These are phyloP conservation scores for Leistus spinibarbis DNA, from an alignment of 2,888 invertebrate species.

Conservation along the genomic window DNA sequence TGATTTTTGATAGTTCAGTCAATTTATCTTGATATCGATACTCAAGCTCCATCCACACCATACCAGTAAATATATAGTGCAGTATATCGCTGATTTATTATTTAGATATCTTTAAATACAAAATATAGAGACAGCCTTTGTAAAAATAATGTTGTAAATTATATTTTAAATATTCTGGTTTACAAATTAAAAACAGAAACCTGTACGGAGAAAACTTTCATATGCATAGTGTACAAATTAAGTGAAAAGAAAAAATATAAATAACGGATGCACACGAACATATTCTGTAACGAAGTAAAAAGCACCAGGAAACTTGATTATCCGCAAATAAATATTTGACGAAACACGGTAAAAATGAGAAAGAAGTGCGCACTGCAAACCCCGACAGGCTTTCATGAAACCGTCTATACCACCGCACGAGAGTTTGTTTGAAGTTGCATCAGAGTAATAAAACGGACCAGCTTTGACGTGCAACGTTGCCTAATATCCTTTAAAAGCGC, in stretches of 20 bases:
- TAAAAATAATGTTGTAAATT: no score
- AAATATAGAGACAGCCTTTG: no score
- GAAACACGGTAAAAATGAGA: neutral
- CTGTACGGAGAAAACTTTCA: neutral
- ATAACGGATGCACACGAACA: neutral
- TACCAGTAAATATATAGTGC: neutral
- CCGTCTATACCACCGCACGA: neutral
- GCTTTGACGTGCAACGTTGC: constrained; percentile 24
- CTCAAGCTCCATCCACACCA: neutral
- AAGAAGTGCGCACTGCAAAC: no score
- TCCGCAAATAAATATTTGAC: neutral
- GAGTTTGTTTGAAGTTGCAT: constrained; percentile 29
- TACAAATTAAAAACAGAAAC: neutral
- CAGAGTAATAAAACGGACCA: constrained; percentile 25
- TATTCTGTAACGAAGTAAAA: neutral
- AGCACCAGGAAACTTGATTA: neutral
- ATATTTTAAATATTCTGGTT: no score
- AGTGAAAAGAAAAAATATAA: neutral
- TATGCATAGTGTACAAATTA: neutral
- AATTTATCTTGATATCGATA: constrained; percentile 35
- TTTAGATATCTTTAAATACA: neutral
- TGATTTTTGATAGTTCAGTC: constrained; percentile 37
- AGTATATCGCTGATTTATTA: neutral
- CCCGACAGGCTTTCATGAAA: neutral
- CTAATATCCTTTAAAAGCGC: constrained; percentile 30